Conservation (phyloP, 2,888 invertebrate genomes). For the Linhomoeus sp. region DNA sequence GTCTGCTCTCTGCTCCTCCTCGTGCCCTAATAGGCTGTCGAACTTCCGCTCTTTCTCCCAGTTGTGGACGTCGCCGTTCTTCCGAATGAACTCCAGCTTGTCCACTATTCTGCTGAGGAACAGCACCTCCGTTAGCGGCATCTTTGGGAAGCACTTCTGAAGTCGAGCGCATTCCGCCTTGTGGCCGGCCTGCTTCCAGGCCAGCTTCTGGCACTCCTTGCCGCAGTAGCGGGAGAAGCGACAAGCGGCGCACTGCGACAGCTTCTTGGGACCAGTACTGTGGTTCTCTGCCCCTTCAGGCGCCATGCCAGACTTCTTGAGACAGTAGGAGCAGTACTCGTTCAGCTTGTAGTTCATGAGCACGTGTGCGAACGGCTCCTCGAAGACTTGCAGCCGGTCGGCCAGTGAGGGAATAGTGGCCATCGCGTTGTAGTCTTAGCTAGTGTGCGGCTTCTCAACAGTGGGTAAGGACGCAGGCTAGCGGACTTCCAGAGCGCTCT, state of each 20-base stretch:
- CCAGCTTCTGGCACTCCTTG: slow-evolving; percentile 18
- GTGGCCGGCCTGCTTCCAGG: slow-evolving; percentile 15
- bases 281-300: no score
- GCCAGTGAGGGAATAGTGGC: no score
- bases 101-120: slow-evolving; percentile 21
- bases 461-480: no score
- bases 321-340: slow-evolving; percentile 19
- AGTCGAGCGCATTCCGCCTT: slow-evolving; percentile 18
- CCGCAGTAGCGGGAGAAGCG: slow-evolving; percentile 15
- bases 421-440: no score
- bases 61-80: not conserved
- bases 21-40: slow-evolving; percentile 3
- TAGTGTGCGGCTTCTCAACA: no score
- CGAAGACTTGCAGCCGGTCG: slow-evolving; percentile 9
- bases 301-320: slow-evolving; percentile 10
- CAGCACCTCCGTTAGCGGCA: slow-evolving; percentile 22
- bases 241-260: slow-evolving; percentile 14
- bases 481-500: no score
- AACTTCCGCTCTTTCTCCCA: slow-evolving; percentile 6
- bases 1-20: slow-evolving; percentile 2
- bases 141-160: slow-evolving; percentile 17
- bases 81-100: slow-evolving; percentile 13
- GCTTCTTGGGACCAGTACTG: slow-evolving; percentile 9
- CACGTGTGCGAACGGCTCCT: slow-evolving; percentile 19
- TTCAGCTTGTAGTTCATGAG: slow-evolving; percentile 14